These are phyloP conservation scores for Theristicus caerulescens DNA, from an alignment of 2,113 vertebrate species.

Conservation along the genomic window DNA sequence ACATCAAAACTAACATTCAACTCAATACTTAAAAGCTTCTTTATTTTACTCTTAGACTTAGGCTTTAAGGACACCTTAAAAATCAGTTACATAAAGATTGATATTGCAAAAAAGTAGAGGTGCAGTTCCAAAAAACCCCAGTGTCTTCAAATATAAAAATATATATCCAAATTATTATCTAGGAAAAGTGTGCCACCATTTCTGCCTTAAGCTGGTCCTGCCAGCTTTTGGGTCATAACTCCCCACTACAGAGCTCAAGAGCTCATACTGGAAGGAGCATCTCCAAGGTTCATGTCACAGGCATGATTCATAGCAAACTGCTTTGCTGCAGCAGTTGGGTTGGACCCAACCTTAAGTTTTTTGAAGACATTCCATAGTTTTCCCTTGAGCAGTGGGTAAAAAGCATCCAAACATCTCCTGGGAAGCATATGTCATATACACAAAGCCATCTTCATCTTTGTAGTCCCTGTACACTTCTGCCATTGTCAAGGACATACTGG, in stretches of 20 bases:
- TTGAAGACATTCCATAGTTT: background rate
- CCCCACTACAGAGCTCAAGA: conserved; percentile 10
- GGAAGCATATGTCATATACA: conserved; percentile 93
- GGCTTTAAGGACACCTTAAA: conserved; percentile 32
- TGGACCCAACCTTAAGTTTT: background rate
- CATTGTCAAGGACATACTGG: conserved; percentile 89
- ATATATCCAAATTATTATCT: conserved; percentile 8
- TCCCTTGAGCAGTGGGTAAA: background rate
- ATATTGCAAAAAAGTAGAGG: background rate
- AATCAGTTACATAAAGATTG: background rate
- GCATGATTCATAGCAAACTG: background rate
- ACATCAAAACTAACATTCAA: background rate
- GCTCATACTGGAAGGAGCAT: conserved; percentile 11
- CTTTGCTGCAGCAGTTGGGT: background rate
- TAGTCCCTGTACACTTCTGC: conserved; percentile 89
- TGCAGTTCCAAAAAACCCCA: background rate
- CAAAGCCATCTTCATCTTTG: conserved; percentile 91
- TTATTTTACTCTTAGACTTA: conserved; percentile 26
- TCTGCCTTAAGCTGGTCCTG: conserved; percentile 48
- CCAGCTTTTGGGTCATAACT: conserved; percentile 52
- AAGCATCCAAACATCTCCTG: conserved; percentile 89
- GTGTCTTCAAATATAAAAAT: conserved; percentile 61
- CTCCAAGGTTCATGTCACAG: background rate
- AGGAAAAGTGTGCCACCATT: conserved; percentile 7
- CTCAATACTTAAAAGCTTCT: conserved; percentile 41